Base-by-base conservation (phyloP, 2,113 vertebrate genomes). In the Heliornis fulica region DNA sequence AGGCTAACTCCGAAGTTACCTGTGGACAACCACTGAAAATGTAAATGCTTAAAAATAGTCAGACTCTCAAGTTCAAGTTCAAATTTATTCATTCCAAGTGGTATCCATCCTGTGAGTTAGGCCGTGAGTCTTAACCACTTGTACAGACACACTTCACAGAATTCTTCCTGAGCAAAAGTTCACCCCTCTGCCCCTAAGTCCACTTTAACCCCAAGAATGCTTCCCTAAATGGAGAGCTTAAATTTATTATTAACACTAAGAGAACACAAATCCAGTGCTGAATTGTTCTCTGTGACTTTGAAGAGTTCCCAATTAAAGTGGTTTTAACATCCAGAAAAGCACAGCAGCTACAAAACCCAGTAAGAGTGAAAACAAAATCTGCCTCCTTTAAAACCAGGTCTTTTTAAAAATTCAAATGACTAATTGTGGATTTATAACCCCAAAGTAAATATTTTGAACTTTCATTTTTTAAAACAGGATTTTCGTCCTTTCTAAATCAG, bases 361-460 rank as follows among this genome's bases (percentile, higher is more conserved):
- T 23, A 79, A 87, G 63, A 32, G 11, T 64, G 41, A 93, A 85
- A 90, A 61, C 11, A 87, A 94, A 85, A 85, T 40, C 48, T 68
- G 28, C 10, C 81, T 82, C 64, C 51, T 74, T n/a, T 70, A 63
- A 74, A 83, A 56, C 2, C 13, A 23, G 25, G 19, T 31, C 2
- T 75, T 65, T 85, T 65, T 53, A 59, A 87, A 92, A 91, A 53
- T 53, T 68, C 75, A 87, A 84, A 64, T 56, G 1, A 65, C 45
- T 57, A 85, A 92, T 36, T 79, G 65, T 57, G 36, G 26, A 76
- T 68, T 76, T 83, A 87, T 38, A 69, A 89, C 46, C 13, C 41
- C 61, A 32, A 80, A 66, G 15, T 34, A 92, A 94, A 94, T 93
- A 93, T 89, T 94, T 83, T 79, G 43, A 79, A 81, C 12, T 72